Evolutionary conservation across 2,113 vertebrate species (phyloP).

Genomic region (Hemichromis elongatus): DNA sequence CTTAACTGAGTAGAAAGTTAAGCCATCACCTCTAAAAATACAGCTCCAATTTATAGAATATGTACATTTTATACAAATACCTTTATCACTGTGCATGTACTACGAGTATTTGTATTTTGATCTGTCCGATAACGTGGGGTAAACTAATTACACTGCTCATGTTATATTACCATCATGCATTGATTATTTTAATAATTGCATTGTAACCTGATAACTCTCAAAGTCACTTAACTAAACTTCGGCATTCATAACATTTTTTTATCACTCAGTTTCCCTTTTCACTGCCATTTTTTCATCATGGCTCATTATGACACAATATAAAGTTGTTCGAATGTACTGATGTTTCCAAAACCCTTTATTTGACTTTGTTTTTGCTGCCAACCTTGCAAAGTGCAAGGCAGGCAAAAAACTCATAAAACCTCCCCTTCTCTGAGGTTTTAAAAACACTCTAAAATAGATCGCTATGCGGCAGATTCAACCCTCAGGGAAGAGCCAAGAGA

Average conservation of each 20-base stretch:
- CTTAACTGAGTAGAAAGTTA: not conserved
- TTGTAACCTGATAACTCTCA: not conserved
- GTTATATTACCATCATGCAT: not conserved
- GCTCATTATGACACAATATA: not conserved
- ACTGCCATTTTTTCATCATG: not conserved
- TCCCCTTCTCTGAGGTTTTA: conserved; percentile 30
- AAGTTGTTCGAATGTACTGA: not conserved
- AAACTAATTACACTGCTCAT: not conserved
- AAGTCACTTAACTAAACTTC: not conserved
- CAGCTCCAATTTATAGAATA: not conserved
- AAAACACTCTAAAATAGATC: conserved; percentile 36
- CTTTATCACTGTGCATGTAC: not conserved
- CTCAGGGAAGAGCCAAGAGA: conserved; percentile 30
- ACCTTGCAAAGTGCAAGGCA: conserved; percentile 35
- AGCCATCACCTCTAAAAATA: not conserved
- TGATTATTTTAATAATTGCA: not conserved
- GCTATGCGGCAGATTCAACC: conserved; percentile 12
- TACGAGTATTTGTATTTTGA: not conserved
- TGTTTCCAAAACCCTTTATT: not conserved
- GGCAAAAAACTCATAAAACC: conserved; percentile 35
- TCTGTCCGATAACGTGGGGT: accelerated
- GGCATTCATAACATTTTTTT: not conserved
- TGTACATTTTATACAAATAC: accelerated
- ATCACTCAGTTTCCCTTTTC: not conserved
- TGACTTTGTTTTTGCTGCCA: conserved; percentile 13